These are phyloP conservation scores for Psilopsiagon aurifrons DNA, from an alignment of 2,113 vertebrate species.

Conservation along the genomic window DNA sequence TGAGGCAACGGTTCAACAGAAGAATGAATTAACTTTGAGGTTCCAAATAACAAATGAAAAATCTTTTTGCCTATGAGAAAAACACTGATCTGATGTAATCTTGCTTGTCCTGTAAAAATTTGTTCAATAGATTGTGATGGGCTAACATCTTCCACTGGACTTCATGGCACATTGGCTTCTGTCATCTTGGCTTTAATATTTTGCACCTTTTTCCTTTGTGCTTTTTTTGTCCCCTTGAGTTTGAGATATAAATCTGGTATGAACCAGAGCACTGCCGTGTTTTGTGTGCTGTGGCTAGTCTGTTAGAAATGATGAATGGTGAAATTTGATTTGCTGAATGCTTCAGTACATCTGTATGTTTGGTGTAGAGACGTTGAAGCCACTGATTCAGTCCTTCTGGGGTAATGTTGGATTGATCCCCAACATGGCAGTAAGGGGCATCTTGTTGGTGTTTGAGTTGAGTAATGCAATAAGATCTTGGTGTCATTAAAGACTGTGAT, in stretches of 20 bases:
- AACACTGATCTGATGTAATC: background rate
- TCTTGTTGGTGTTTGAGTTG: background rate
- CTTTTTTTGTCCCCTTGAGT: background rate
- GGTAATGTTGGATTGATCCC: background rate
- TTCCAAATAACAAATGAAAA: background rate
- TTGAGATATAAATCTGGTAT: background rate
- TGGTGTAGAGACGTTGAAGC: background rate
- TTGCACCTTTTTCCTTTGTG: background rate
- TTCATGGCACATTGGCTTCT: background rate
- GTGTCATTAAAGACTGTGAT: background rate
- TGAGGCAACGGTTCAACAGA: background rate
- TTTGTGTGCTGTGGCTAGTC: background rate
- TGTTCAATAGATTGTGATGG: background rate
- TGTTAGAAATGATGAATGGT: background rate
- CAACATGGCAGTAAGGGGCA: background rate
- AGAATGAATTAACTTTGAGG: background rate
- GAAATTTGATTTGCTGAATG: background rate
- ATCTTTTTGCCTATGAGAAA: background rate
- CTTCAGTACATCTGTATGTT: background rate
- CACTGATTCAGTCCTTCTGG: background rate
- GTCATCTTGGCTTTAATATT: background rate
- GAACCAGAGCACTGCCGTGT: background rate
- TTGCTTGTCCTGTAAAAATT: background rate
- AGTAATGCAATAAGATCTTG: background rate
- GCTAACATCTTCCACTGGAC: background rate